Conservation (phyloP, 2,113 vertebrate genomes). For the Oryzias celebensis region DNA sequence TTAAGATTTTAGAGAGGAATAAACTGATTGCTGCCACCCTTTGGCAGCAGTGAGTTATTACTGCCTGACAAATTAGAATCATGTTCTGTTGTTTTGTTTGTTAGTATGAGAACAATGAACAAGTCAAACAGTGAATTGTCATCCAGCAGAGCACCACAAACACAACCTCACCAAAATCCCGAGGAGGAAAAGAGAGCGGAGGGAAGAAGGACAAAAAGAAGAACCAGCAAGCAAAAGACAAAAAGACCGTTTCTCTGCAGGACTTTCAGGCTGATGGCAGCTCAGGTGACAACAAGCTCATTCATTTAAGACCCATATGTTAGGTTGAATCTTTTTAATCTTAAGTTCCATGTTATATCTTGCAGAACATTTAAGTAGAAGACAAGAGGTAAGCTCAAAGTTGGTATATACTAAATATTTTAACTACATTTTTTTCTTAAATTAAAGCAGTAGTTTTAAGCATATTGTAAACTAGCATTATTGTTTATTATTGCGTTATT, state of each 20-base stretch:
- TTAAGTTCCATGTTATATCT: slow-evolving; percentile 26
- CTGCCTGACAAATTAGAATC: too few species aligned
- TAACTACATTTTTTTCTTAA: not conserved
- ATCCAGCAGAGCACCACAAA: slow-evolving; percentile 68
- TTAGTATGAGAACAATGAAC: too few species aligned
- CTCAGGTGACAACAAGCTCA: slow-evolving; percentile 22
- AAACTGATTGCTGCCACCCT: too few species aligned
- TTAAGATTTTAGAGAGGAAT: too few species aligned
- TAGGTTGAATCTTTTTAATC: not conserved
- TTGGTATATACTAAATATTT: not conserved
- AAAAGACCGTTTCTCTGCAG: slow-evolving; percentile 90
- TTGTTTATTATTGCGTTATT: too few species aligned
- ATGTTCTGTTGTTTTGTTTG: too few species aligned
- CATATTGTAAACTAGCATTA: too few species aligned
- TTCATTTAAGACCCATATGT: not conserved
- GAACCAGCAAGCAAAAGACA: slow-evolving; percentile 89
- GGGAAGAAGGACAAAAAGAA: slow-evolving; percentile 92
- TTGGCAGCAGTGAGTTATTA: too few species aligned
- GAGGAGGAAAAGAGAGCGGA: slow-evolving; percentile 70
- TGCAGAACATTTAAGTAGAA: slow-evolving; percentile 83
- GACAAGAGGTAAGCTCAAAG: slow-evolving; percentile 81
- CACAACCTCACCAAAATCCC: slow-evolving; percentile 80
- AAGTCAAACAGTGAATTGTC: not conserved
- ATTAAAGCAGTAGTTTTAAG: too few species aligned
- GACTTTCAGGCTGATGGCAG: slow-evolving; percentile 89